phyloP scores from a whole-genome alignment of 30 jellyfish, hydroid and myxozoan genomes.

The Chironex yamaguchii region DNA sequence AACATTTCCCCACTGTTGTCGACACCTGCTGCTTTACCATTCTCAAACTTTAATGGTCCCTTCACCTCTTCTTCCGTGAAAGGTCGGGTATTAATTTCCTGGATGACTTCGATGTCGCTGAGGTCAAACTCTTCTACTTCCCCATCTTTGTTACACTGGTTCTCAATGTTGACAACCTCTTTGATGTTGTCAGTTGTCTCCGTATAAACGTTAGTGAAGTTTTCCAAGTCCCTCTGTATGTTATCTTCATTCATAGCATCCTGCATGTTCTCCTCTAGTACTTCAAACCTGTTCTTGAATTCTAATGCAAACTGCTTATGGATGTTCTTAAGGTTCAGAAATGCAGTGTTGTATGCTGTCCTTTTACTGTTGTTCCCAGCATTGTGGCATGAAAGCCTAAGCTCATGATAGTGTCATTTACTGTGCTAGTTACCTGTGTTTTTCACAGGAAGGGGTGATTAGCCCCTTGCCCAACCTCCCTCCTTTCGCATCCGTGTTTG shows the following conservation, averaged over 20 bases:
- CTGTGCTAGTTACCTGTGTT: no score
- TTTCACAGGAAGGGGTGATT: no score
- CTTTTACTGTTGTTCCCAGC: neutral
- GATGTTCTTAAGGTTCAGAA: no score
- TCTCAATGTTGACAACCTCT: neutral
- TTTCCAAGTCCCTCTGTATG: neutral
- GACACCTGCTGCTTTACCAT: neutral
- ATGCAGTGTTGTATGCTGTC: neutral
- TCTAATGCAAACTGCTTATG: neutral
- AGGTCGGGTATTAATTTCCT: neutral
- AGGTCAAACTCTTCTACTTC: neutral
- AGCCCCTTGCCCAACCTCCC: no score
- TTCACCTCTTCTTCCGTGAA: neutral
- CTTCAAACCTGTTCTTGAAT: neutral
- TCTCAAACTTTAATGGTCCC: neutral
- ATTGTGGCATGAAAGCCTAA: neutral
- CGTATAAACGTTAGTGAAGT: neutral
- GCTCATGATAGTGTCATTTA: no score
- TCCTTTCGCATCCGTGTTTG: no score
- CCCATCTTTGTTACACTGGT: neutral
- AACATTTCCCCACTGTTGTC: neutral
- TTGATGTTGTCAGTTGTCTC: neutral
- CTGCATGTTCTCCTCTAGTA: neutral
- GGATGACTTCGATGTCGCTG: neutral
- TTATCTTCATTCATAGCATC: neutral